Evolutionary conservation across 2,888 invertebrate species (phyloP), one percentile per base, ranked within the genome.

Genomic region (Spilarctia lutea): DNA sequence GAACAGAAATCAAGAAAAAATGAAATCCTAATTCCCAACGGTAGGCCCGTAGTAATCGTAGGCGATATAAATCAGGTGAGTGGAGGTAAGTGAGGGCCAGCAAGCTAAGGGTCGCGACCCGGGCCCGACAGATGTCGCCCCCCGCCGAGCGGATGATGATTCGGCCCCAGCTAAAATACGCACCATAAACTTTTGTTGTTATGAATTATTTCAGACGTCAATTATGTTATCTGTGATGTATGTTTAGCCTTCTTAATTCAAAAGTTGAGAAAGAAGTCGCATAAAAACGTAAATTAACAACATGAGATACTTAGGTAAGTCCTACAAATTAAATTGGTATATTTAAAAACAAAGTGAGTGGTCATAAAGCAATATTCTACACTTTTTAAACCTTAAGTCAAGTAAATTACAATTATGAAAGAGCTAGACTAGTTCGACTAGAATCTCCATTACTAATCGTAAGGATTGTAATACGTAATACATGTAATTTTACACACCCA

Each of bases 71-170:
- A 82, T 86, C 85, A 87, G 86, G 85, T 85, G 76, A 77, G 81
- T 76, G 63, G 68, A 85, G 86, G 86, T 86, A 75, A 77, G 78
- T 68, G 75, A 72, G 70, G 67, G 67, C 70, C 66, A 68, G 70
- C 63, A 78, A 83, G 65, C 71, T 71, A 85, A 86, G 91, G 90
- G 88, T 87, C 83, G 80, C 79, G 83, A 60, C 68, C 71, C 76
- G 65, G 65, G 30, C 87, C 79, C 89, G 92, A 91, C 96, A 96
- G 96, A 96, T 96, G 96, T 91, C 90, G 90, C 88, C 95, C 94
- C 96, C 96, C 85, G 94, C 89, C 68, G 95, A 74, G 94, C 89
- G 88, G 84, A 87, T 93, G 94, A 95, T 95, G 92, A 93, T 87
- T 86, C 81, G 79, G 83, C 91, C 90, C 89, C 84, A 76, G 81